These are phyloP conservation scores for Tragopan temminckii DNA, from an alignment of 2,797 vertebrate genomes.

Conservation along the genomic window DNA sequence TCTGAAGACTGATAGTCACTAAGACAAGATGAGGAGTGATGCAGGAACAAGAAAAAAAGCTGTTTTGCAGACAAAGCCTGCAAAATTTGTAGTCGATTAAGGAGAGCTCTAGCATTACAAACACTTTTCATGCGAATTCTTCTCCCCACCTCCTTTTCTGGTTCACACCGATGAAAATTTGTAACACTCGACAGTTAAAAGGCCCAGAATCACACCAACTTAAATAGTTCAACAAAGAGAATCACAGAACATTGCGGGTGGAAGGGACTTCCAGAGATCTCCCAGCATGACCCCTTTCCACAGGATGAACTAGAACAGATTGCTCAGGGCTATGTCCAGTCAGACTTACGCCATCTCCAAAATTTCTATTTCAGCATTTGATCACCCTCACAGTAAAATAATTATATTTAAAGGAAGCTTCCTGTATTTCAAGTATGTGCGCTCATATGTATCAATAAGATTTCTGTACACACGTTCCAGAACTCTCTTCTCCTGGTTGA, in stretches of 20 bases:
- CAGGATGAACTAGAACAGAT: background rate
- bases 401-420: background rate
- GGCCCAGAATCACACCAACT: background rate
- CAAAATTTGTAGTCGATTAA: background rate
- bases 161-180: background rate
- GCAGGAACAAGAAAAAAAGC: background rate
- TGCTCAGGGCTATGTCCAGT: background rate
- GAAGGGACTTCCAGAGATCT: background rate
- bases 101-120: background rate
- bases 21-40: background rate
- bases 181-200: background rate
- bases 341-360: background rate
- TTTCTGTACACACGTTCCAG: background rate
- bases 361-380: background rate
- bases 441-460: background rate
- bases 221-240: background rate
- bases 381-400: background rate
- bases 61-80: background rate
- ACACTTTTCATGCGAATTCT: background rate
- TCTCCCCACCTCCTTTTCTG: background rate
- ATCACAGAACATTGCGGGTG: background rate
- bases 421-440: background rate
- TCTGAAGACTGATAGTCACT: background rate
- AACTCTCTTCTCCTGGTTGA: background rate
- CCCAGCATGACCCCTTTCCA: background rate